Conservation (phyloP, 23 tunicate genomes). For the Trididemnum miniatum region DNA sequence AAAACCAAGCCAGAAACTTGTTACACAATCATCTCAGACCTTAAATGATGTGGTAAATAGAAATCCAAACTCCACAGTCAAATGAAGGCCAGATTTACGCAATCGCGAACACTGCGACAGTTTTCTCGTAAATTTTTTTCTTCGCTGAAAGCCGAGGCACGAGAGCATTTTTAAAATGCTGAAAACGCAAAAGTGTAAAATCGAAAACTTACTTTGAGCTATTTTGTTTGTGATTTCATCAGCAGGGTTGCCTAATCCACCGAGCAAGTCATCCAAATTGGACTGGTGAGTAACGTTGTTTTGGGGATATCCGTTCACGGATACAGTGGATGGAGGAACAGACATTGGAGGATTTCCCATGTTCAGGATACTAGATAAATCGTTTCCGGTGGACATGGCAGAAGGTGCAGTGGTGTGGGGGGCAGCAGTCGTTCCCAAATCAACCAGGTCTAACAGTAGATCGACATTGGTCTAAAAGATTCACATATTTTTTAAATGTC, state of each 20-base stretch:
- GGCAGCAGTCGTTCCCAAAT: constrained; percentile 37
- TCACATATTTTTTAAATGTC: no score
- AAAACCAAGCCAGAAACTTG: no score
- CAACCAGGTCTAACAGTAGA: constrained; percentile 78
- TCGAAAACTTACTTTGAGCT: constrained; percentile 26
- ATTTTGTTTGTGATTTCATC: background rate
- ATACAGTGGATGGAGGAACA: background rate
- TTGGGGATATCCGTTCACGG: constrained; percentile 22
- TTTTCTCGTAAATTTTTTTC: no score
- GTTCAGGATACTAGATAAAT: constrained; percentile 36
- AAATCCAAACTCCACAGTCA: no score
- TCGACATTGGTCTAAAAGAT: constrained; percentile 69
- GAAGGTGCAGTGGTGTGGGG: background rate
- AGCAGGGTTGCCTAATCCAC: background rate
- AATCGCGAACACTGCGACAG: no score
- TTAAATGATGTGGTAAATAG: no score
- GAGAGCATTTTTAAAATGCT: no score
- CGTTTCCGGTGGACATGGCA: constrained; percentile 1
- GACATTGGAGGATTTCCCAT: background rate
- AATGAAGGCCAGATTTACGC: no score
- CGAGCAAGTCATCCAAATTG: background rate
- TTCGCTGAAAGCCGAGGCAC: background rate
- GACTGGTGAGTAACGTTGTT: background rate
- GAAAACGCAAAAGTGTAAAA: background rate
- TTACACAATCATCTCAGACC: no score